Conservation (phyloP, 2,113 vertebrate species). For the Calyptomena viridis region DNA sequence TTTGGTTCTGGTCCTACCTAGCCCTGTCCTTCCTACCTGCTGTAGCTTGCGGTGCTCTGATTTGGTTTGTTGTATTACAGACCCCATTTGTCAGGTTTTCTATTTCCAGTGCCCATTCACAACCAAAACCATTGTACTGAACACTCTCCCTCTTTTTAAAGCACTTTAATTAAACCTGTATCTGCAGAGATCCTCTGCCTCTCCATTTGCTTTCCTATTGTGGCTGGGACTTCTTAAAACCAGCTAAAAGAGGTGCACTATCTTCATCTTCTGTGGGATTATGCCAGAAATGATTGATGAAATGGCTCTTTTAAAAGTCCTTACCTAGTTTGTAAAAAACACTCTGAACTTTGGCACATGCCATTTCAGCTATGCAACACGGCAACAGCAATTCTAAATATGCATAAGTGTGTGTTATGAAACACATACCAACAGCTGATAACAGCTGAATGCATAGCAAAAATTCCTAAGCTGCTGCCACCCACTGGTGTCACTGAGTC, state of each 20-base stretch:
- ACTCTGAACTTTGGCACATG: background rate
- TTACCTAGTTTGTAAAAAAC: background rate
- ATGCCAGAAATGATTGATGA: background rate
- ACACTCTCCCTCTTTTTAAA: background rate
- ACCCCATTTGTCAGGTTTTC: accelerated
- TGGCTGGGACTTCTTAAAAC: background rate
- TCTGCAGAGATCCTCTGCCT: background rate
- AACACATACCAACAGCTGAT: background rate
- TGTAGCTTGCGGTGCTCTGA: background rate
- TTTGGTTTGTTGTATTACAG: background rate
- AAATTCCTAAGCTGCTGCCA: background rate
- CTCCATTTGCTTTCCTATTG: background rate
- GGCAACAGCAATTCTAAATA: background rate
- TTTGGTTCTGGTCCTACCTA: background rate
- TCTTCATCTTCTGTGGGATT: background rate
- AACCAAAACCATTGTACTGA: background rate
- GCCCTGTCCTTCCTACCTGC: background rate
- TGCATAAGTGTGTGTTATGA: background rate
- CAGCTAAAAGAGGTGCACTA: background rate
- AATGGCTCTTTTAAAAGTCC: background rate
- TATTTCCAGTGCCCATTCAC: background rate
- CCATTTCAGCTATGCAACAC: background rate
- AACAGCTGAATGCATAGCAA: background rate
- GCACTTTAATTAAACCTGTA: background rate
- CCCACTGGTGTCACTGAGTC: accelerated